Conservation (phyloP, 2,888 invertebrate genomes). For the Hypsopygia costalis region DNA sequence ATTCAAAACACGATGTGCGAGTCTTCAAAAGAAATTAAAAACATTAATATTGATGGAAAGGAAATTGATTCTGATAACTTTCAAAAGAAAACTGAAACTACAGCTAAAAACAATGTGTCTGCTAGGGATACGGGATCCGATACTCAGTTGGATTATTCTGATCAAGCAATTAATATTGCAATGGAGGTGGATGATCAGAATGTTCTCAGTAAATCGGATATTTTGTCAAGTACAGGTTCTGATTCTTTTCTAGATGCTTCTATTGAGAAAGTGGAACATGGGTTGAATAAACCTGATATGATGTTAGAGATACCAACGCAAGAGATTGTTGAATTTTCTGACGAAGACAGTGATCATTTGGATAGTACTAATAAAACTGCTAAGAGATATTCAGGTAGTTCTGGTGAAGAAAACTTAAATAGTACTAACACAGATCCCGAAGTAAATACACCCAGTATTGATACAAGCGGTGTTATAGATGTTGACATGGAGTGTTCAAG, state of each 20-base stretch:
- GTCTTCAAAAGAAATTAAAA: neutral
- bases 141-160: too few species aligned
- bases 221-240: constrained; percentile 10
- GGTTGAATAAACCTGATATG: constrained; percentile 51
- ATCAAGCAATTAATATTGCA: neutral
- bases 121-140: too few species aligned
- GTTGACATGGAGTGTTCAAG: too few species aligned
- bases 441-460: too few species aligned
- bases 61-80: neutral
- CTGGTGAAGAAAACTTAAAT: too few species aligned
- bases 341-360: constrained; percentile 24
- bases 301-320: constrained; percentile 67
- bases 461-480: neutral
- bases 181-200: neutral
- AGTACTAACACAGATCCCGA: too few species aligned
- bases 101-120: too few species aligned
- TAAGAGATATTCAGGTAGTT: neutral
- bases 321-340: constrained; percentile 41
- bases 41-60: neutral
- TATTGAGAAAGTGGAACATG: constrained; percentile 28
- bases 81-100: too few species aligned
- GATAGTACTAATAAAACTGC: neutral
- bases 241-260: constrained; percentile 8
- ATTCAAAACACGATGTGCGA: constrained; percentile 3
- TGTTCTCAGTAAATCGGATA: neutral